Evolutionary conservation across 2,113 vertebrate genomes (phyloP).

Genomic region (Rousettus leschenaultii): DNA sequence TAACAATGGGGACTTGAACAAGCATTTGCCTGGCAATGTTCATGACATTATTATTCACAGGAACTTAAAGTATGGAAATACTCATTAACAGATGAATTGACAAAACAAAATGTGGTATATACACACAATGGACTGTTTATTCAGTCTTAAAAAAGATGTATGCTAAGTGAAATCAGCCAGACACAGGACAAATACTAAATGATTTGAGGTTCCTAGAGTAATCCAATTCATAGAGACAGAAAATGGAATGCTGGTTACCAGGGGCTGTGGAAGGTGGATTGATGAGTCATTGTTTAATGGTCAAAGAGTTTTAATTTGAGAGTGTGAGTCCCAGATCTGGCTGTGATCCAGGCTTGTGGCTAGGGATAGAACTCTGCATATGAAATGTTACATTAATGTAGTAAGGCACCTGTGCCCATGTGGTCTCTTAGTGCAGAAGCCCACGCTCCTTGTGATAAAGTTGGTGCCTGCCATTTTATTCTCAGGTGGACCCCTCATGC

Average conservation of each 20-base stretch:
- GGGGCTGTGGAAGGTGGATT: accelerated
- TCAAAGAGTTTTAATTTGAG: not conserved
- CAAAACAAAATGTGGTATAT: not conserved
- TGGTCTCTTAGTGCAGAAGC: no score
- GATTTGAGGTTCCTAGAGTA: not conserved
- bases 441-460: no score
- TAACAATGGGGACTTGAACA: not conserved
- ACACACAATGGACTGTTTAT: not conserved
- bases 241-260: not conserved
- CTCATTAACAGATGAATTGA: not conserved
- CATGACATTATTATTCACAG: not conserved
- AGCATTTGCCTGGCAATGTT: not conserved
- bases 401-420: no score
- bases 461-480: no score
- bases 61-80: not conserved
- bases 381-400: no score
- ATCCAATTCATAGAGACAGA: not conserved
- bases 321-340: not conserved
- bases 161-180: no score
- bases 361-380: no score
- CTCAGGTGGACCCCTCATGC: no score
- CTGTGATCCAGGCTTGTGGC: no score
- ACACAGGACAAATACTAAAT: not conserved
- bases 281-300: not conserved
- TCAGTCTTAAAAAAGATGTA: not conserved